phyloP scores from a whole-genome alignment of 2,797 vertebrate genomes.

The Setipinna tenuifilis region DNA sequence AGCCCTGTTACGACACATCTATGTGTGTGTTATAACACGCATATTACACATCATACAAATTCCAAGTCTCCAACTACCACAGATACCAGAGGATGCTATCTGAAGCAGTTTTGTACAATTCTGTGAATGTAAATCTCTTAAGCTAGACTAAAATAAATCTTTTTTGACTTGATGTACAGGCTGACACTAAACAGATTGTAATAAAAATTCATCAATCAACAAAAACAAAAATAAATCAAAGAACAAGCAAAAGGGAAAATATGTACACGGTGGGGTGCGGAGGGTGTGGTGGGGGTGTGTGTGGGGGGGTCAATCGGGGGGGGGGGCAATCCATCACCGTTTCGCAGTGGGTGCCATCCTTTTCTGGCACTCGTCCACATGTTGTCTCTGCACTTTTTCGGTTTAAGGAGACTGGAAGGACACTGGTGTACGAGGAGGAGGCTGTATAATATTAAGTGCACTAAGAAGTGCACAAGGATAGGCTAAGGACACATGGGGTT shows the following conservation, averaged over 20 bases:
- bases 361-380: not conserved
- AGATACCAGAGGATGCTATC: no score
- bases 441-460: not conserved
- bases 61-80: no score
- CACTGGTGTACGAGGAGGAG: not conserved
- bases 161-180: no score
- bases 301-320: no score
- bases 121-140: no score
- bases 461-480: not conserved
- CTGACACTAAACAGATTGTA: no score
- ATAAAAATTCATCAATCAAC: not conserved
- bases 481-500: not conserved
- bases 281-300: no score
- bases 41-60: not conserved
- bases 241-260: no score
- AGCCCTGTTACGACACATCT: not conserved
- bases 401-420: not conserved
- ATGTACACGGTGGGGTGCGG: no score
- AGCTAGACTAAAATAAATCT: no score
- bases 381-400: not conserved
- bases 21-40: not conserved
- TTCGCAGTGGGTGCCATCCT: not conserved
- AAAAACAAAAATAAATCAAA: not conserved
- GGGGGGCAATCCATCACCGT: no score
- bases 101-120: no score